Percentiles rank a stretch among this genome's conserved stretches.
Evolutionary conservation across 2,113 vertebrate genomes (phyloP).

Genomic region (Phyllostomus discolor): DNA sequence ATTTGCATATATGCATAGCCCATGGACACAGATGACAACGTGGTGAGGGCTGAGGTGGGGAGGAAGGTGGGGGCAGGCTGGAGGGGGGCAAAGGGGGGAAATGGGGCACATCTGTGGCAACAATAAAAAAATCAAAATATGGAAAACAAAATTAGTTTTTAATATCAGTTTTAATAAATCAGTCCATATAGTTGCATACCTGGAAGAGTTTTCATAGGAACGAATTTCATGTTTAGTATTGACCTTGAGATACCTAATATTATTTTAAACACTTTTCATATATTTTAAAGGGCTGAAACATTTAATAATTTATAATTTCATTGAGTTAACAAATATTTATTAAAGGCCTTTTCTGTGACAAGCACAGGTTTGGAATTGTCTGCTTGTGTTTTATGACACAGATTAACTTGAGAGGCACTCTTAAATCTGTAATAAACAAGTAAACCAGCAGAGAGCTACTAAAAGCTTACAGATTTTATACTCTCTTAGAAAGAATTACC

Average conservation of each 20-base stretch:
- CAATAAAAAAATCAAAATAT: background rate
- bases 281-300: background rate
- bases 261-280: background rate
- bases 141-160: background rate
- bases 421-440: background rate
- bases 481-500: background rate
- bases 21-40: no score
- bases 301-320: background rate
- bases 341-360: background rate
- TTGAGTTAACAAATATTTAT: background rate
- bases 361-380: background rate
- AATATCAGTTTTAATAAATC: constrained; percentile 9
- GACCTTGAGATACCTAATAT: background rate
- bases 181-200: background rate
- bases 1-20: no score
- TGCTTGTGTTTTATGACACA: background rate
- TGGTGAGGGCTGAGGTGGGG: no score
- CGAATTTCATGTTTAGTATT: background rate
- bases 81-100: no score
- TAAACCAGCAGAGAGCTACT: background rate
- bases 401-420: background rate
- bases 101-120: no score
- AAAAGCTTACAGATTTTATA: background rate
- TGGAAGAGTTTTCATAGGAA: background rate
- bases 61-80: no score